Evolutionary conservation across 1,140 invertebrate genomes (phyloP).

Genomic region (Meloidogyne exigua): DNA sequence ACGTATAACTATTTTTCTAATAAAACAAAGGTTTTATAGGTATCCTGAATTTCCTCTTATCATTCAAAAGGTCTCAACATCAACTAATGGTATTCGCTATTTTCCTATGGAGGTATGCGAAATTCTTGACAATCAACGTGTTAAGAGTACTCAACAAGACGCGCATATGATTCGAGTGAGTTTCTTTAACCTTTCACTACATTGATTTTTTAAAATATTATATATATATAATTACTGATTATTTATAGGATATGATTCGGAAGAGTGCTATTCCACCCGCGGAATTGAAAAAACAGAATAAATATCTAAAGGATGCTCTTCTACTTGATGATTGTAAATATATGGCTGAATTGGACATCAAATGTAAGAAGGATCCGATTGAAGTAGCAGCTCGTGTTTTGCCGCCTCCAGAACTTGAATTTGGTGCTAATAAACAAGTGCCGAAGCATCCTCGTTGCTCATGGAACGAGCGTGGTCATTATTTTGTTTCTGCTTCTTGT

Average conservation of each 20-base stretch:
- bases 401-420: neutral
- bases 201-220: no score
- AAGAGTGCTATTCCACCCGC: conserved; percentile 7
- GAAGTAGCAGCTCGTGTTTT: conserved; percentile 5
- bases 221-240: no score
- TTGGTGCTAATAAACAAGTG: neutral
- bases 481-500: neutral
- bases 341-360: neutral
- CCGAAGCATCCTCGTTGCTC: neutral
- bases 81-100: neutral
- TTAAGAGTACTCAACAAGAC: neutral
- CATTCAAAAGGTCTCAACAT: neutral
- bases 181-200: neutral
- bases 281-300: conserved; percentile 10
- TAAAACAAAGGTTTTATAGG: neutral
- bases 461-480: neutral
- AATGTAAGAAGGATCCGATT: neutral
- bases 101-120: conserved; percentile 18
- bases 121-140: conserved; percentile 5
- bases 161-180: neutral
- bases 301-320: conserved; percentile 4
- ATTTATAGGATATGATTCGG: conserved; percentile 8
- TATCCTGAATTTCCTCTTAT: conserved; percentile 9
- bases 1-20: neutral
- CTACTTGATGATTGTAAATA: conserved; percentile 8